Conservation (phyloP, 1,140 invertebrate genomes). For the Augochlora pura region DNA sequence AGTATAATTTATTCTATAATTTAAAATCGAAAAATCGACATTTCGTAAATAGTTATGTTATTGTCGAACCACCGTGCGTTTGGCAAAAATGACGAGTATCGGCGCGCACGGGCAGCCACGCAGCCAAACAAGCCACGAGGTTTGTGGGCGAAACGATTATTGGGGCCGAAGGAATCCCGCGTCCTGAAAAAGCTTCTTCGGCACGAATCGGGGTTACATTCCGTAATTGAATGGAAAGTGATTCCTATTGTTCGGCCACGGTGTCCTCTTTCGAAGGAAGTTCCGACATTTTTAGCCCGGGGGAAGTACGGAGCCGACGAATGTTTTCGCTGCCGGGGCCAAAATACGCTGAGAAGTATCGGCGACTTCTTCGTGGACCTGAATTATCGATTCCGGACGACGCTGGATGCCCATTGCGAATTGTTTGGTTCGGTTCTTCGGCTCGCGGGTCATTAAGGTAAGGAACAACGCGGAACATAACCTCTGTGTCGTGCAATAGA, state of each 20-base stretch:
- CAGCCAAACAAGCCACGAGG: conserved; percentile 12
- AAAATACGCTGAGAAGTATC: not conserved
- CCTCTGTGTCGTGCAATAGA: too few species aligned
- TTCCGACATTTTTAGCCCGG: not conserved
- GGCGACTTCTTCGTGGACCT: not conserved
- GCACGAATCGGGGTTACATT: conserved; percentile 1
- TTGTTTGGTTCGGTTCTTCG: too few species aligned
- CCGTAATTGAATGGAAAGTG: conserved; percentile 21
- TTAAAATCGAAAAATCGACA: too few species aligned
- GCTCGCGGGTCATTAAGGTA: too few species aligned
- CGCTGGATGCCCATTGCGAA: not conserved
- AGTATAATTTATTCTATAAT: too few species aligned
- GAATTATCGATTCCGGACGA: not conserved
- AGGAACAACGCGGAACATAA: too few species aligned
- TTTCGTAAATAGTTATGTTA: too few species aligned
- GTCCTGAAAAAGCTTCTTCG: not conserved
- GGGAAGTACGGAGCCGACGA: not conserved
- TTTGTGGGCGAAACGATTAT: conserved; percentile 13
- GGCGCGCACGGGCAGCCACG: not conserved
- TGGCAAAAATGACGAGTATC: conserved; percentile 33
- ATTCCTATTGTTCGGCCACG: conserved; percentile 1
- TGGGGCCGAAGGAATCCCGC: not conserved
- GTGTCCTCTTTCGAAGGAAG: not conserved
- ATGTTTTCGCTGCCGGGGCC: not conserved
- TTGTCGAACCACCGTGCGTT: too few species aligned